Conservation (phyloP, 1,140 invertebrate genomes). For the Hesperophylax magnus region DNA sequence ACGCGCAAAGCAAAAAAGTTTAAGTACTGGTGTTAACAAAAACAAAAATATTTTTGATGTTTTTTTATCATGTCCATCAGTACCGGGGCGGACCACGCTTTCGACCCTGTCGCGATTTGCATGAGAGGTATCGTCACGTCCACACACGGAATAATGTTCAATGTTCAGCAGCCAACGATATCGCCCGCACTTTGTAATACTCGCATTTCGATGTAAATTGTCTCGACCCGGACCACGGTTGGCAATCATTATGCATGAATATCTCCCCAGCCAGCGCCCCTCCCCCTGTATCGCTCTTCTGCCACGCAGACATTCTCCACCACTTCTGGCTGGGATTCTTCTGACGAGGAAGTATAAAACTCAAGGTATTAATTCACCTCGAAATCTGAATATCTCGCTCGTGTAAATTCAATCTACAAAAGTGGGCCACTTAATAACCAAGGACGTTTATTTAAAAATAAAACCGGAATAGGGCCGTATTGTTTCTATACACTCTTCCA, state of each 20-base stretch:
- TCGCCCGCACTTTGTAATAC: constrained; percentile 35
- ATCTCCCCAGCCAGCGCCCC: neutral
- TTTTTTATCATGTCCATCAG: too few relatives aligned
- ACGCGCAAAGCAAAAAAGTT: too few relatives aligned
- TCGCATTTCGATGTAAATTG: constrained; percentile 54
- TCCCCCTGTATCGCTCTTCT: neutral
- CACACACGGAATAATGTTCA: too few relatives aligned
- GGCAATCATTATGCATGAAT: constrained; percentile 34
- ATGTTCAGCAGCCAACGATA: too few relatives aligned
- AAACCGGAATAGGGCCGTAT: too few relatives aligned
- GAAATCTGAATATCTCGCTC: constrained; percentile 18
- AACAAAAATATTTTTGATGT: too few relatives aligned
- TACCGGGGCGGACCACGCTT: too few relatives aligned
- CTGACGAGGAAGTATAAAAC: constrained; percentile 11
- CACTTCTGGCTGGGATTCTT: neutral
- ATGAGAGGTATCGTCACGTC: too few relatives aligned
- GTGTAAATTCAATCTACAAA: neutral
- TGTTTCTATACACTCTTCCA: too few relatives aligned
- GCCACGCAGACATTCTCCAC: neutral
- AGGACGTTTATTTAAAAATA: too few relatives aligned
- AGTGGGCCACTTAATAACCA: neutral
- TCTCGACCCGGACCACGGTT: constrained; percentile 22
- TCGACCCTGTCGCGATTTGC: too few relatives aligned
- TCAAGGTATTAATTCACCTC: constrained; percentile 1
- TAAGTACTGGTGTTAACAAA: too few relatives aligned